A percentile compares a stretch with the other conserved stretches of the same genome.
These are phyloP conservation scores for Balaenoptera acutorostrata DNA, from an alignment of 2,113 vertebrate genomes.

Conservation along the genomic window DNA sequence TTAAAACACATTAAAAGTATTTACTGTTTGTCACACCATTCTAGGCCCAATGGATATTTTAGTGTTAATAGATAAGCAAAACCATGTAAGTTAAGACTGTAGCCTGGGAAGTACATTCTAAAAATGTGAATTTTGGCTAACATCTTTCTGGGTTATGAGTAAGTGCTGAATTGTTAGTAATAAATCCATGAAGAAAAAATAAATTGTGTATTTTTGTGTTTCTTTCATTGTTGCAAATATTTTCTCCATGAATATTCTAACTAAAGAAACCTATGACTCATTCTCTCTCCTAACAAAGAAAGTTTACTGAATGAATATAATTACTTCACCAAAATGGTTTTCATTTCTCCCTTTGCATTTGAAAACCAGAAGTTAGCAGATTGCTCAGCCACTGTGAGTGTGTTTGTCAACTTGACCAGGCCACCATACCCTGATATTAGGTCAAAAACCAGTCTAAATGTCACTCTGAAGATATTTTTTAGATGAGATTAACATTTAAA, in stretches of 20 bases:
- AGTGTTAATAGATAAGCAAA: neutral
- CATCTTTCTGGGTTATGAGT: neutral
- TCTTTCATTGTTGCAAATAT: neutral
- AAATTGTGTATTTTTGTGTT: neutral
- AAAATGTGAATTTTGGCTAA: neutral
- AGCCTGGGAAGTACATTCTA: neutral
- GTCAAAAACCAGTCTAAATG: neutral
- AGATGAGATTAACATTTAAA: neutral
- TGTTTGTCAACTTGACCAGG: neutral
- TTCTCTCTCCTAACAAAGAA: neutral
- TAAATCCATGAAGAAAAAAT: neutral
- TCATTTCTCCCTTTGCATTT: neutral
- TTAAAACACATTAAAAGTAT: neutral
- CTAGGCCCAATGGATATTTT: neutral
- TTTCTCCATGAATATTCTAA: neutral
- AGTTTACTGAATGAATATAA: neutral
- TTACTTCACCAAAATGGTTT: neutral
- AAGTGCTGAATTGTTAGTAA: neutral
- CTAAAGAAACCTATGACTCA: neutral
- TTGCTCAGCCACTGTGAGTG: neutral
- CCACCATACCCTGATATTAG: neutral
- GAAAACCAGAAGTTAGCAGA: neutral
- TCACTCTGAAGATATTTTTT: neutral
- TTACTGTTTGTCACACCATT: neutral
- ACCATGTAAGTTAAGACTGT: neutral